Conservation (phyloP, 1,140 invertebrate species). For the Drosophila nasuta region DNA sequence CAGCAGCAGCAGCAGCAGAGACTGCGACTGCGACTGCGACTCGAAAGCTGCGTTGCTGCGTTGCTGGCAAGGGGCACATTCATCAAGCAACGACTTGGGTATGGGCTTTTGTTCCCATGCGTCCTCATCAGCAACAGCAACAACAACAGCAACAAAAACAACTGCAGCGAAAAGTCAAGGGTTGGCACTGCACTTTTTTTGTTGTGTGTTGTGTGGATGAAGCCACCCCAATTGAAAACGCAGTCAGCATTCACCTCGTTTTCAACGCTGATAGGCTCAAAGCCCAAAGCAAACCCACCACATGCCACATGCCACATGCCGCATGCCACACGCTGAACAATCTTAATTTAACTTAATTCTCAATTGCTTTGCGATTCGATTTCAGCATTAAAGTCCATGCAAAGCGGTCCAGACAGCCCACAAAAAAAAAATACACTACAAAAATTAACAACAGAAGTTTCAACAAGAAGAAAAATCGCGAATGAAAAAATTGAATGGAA, state of each 20-base stretch:
- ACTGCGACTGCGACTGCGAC: constrained; percentile 1
- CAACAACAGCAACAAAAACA: constrained; percentile 6
- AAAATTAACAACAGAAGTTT: constrained; percentile 13
- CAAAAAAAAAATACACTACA: too few species aligned
- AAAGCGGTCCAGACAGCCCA: neutral
- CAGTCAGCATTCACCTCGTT: neutral
- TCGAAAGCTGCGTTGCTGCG: constrained; percentile 10
- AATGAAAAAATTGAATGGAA: neutral
- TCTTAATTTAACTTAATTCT: constrained; percentile 5
- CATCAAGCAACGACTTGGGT: constrained; percentile 29
- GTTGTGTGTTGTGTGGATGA: too few species aligned
- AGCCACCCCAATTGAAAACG: constrained; percentile 39
- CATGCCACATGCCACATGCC: constrained; percentile 7
- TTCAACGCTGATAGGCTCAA: constrained; percentile 37
- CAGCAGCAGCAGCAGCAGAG: neutral
- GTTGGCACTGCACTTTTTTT: constrained; percentile 42
- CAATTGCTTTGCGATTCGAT: neutral
- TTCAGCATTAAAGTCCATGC: constrained; percentile 12
- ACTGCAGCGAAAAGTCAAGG: constrained; percentile 22
- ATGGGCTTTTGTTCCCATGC: constrained; percentile 41
- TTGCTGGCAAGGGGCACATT: constrained; percentile 43
- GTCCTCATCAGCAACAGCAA: constrained; percentile 19
- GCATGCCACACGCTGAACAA: neutral
- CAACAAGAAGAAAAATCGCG: neutral
- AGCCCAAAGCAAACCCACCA: neutral